A percentile compares a stretch with the other conserved stretches of the same genome.
These are phyloP conservation scores for Catocala sponsa DNA, from an alignment of 2,888 invertebrate genomes.

Conservation along the genomic window DNA sequence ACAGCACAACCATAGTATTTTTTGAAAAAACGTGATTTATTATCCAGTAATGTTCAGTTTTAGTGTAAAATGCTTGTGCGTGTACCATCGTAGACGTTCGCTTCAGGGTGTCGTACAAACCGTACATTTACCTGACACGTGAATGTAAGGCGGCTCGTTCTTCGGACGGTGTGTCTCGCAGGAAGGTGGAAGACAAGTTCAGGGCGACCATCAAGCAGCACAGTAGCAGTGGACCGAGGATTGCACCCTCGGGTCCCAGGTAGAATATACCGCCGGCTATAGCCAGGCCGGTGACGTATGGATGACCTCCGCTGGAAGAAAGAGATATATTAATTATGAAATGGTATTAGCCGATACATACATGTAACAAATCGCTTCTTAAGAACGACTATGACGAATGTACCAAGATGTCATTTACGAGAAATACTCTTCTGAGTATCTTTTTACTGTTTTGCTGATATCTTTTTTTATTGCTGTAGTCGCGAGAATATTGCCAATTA, in stretches of 20 bases:
- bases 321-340: background rate
- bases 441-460: too few species aligned
- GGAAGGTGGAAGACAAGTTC: constrained; percentile 92
- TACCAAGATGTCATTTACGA: too few species aligned
- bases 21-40: background rate
- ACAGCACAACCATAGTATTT: constrained; percentile 16
- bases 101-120: constrained; percentile 13
- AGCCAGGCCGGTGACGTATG: constrained; percentile 98
- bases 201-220: constrained; percentile 98
- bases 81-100: constrained; percentile 21
- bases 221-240: constrained; percentile 97
- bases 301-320: constrained; percentile 94
- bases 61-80: background rate
- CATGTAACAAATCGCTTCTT: too few species aligned
- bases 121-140: constrained; percentile 80
- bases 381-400: too few species aligned
- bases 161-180: constrained; percentile 90
- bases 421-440: too few species aligned
- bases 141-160: constrained; percentile 85
- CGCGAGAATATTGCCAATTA: too few species aligned
- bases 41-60: too few species aligned
- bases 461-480: too few species aligned
- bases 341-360: too few species aligned
- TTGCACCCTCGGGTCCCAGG: constrained; percentile 98
- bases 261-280: constrained; percentile 99